Evolutionary conservation across 2,797 vertebrate species (phyloP).

Genomic region (Moxostoma hubbsi): DNA sequence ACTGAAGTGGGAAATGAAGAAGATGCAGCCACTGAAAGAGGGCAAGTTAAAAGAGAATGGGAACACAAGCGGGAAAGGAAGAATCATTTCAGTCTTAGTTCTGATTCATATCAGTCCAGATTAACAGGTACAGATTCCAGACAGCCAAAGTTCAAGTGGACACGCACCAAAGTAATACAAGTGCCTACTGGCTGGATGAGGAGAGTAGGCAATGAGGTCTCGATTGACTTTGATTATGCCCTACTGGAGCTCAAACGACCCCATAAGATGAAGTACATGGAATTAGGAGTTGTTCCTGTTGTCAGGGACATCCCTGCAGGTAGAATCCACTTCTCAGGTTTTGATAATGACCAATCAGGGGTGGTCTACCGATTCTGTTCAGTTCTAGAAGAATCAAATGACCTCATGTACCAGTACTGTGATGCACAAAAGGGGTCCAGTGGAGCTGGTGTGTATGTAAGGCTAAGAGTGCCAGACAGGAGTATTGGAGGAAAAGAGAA

Average conservation of each 20-base stretch:
- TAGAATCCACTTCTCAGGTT: conserved; percentile 92
- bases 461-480: conserved; percentile 76
- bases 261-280: conserved; percentile 85
- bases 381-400: conserved; percentile 84
- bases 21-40: conserved; percentile 21
- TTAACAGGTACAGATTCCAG: not conserved
- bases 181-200: conserved; percentile 89
- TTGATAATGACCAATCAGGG: conserved; percentile 81
- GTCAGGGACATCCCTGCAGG: conserved; percentile 74
- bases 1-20: conserved; percentile 20
- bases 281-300: conserved; percentile 85
- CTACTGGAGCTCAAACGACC: conserved; percentile 88
- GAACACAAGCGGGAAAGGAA: not conserved
- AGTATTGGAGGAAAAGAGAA: conserved; percentile 66
- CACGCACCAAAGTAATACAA: conserved; percentile 83
- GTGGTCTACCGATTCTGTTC: conserved; percentile 93
- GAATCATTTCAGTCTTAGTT: conserved; percentile 44
- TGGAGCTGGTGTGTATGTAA: conserved; percentile 91
- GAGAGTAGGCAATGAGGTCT: conserved; percentile 66
- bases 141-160: conserved; percentile 84
- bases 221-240: conserved; percentile 89
- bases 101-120: conserved; percentile 20
- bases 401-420: conserved; percentile 92
- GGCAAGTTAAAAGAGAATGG: conserved; percentile 4
- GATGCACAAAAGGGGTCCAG: conserved; percentile 87